Percentiles rank a stretch among this genome's conserved stretches.
Conservation (phyloP, 2,113 vertebrate genomes). For the Spilogale gracilis region DNA sequence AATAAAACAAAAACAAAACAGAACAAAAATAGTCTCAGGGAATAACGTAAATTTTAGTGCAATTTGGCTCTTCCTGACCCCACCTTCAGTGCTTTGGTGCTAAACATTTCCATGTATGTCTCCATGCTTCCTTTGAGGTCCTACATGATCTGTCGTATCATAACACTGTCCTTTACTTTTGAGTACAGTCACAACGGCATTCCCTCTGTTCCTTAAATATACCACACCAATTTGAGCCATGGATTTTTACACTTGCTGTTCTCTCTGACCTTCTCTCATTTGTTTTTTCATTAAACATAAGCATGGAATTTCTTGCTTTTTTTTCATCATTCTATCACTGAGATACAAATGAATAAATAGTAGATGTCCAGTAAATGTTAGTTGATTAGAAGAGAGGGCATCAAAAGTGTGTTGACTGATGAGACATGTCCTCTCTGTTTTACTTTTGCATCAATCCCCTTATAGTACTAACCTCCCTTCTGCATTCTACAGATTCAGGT, state of each 20-base stretch:
- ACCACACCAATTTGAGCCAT: background rate
- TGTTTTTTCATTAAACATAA: conserved; percentile 15
- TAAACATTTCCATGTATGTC: background rate
- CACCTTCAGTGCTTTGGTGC: background rate
- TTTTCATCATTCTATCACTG: background rate
- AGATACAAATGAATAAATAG: conserved; percentile 27
- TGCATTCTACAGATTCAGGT: background rate
- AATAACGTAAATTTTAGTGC: background rate
- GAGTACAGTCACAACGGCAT: background rate
- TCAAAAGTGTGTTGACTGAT: background rate
- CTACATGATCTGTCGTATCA: background rate
- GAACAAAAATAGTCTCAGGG: background rate
- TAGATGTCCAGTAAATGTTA: background rate
- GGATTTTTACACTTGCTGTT: background rate
- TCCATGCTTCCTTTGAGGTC: background rate
- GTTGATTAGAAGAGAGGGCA: background rate
- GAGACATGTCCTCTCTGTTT: background rate
- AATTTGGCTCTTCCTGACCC: conserved; percentile 11
- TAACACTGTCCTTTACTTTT: background rate
- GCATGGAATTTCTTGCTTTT: background rate
- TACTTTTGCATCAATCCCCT: background rate
- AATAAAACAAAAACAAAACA: background rate
- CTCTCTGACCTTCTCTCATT: background rate
- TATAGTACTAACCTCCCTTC: background rate
- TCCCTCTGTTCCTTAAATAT: background rate